These are phyloP conservation scores for Leptinotarsa undecemlineata DNA, from an alignment of 1,140 invertebrate genomes.

Conservation along the genomic window DNA sequence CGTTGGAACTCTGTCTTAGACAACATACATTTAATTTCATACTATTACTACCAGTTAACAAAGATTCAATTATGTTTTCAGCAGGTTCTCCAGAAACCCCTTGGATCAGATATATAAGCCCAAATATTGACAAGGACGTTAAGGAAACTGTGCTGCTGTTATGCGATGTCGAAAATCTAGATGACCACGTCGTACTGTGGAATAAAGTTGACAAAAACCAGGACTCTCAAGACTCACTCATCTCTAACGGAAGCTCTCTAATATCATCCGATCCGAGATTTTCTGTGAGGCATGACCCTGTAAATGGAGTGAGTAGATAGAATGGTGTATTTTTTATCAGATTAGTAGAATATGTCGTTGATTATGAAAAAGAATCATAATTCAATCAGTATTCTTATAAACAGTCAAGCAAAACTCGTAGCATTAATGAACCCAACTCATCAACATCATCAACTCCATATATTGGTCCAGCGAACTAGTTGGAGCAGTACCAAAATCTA, in stretches of 20 bases:
- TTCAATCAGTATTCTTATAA: too few relatives aligned
- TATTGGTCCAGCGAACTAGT: too few relatives aligned
- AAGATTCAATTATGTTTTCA: constrained; percentile 45
- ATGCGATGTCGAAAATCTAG: constrained; percentile 87
- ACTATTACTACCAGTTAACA: neutral
- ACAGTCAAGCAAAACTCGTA: too few relatives aligned
- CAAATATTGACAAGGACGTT: constrained; percentile 89
- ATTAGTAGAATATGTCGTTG: too few relatives aligned
- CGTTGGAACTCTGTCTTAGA: too few relatives aligned
- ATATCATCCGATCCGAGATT: constrained; percentile 87
- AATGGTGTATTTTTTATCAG: too few relatives aligned
- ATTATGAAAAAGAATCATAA: too few relatives aligned
- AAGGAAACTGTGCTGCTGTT: constrained; percentile 84
- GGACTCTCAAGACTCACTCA: constrained; percentile 65
- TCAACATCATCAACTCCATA: too few relatives aligned
- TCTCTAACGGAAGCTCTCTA: constrained; percentile 78
- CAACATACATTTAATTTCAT: too few relatives aligned
- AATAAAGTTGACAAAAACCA: constrained; percentile 62
- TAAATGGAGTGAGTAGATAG: constrained; percentile 49
- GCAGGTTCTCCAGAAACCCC: constrained; percentile 77
- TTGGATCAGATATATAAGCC: constrained; percentile 88
- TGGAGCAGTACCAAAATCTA: too few relatives aligned
- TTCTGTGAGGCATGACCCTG: constrained; percentile 80
- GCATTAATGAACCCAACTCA: too few relatives aligned
- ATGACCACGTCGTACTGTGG: constrained; percentile 85